Conservation (phyloP, 2,888 invertebrate genomes). For the Mythimna vitellina region DNA sequence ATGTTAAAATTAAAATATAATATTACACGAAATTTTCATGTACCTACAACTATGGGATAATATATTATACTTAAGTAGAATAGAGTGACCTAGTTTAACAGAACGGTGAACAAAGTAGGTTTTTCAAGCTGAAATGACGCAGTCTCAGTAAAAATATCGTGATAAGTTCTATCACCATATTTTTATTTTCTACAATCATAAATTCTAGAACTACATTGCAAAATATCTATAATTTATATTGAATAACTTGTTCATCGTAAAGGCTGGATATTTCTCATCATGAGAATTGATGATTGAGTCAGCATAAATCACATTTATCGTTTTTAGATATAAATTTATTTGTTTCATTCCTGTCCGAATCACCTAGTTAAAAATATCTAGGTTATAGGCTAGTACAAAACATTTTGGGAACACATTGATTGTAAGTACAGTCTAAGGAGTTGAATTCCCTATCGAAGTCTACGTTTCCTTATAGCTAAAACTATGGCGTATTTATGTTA, state of each 20-base stretch:
- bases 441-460: no score
- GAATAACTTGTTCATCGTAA: not conserved
- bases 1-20: constrained; percentile 29
- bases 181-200: constrained; percentile 27
- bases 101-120: constrained; percentile 42
- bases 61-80: constrained; percentile 10
- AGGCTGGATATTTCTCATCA: constrained; percentile 6
- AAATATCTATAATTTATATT: not conserved
- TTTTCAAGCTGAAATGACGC: constrained; percentile 29
- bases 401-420: no score
- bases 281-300: not conserved
- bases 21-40: constrained; percentile 38
- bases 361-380: no score
- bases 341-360: no score
- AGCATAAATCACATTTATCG: not conserved
- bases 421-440: no score
- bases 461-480: no score
- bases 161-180: constrained; percentile 27
- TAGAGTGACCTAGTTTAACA: constrained; percentile 44
- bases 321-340: not conserved
- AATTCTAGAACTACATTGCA: constrained; percentile 15
- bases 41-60: constrained; percentile 28
- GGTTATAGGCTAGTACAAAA: no score
- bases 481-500: no score
- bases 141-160: not conserved